Evolutionary conservation across 2,113 vertebrate species (phyloP).

Genomic region (Oryctolagus cuniculus): mOryCun1.1 NC_091438.1:107776001-107776500

Average conservation of each 20-base stretch:
- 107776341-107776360: background rate
- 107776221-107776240: background rate
- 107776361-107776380: constrained; percentile 20
- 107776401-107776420: background rate
- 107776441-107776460: background rate
- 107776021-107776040: too few relatives aligned
- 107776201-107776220: constrained; percentile 34
- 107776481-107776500: background rate
- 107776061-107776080: too few relatives aligned
- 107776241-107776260: constrained; percentile 27
- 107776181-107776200: background rate
- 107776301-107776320: constrained; percentile 45
- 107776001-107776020: too few relatives aligned
- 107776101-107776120: too few relatives aligned
- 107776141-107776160: background rate
- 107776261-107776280: background rate
- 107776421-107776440: background rate
- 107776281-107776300: constrained; percentile 51
- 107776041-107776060: too few relatives aligned
- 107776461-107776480: background rate
- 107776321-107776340: constrained; percentile 4
- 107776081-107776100: too few relatives aligned
- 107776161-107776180: constrained; percentile 10
- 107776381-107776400: background rate
- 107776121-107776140: constrained; percentile 48